Base-by-base conservation (phyloP, 2,888 invertebrate species). In the Saturnia japonica region DNA sequence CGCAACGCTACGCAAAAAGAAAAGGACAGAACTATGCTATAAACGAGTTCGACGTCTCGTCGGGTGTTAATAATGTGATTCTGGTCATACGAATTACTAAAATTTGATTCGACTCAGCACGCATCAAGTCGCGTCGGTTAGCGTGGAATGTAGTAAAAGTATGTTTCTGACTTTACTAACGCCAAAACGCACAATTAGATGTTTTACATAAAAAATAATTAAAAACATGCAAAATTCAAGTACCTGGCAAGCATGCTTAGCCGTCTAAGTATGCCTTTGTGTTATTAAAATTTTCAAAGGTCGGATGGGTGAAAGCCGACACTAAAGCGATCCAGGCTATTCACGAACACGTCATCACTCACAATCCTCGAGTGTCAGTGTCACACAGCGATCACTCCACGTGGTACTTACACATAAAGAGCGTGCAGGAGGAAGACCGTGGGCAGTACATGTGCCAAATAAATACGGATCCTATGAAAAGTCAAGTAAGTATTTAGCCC, bases 361-460 rank as follows among this genome's bases (percentile, higher is more conserved):
- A 97, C 94, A 97, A 97, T 90, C 96, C 96, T 54, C 94, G 97
- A 43, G 96, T 97, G 57, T 96, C 96, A 0, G 97, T 97, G 70
- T 96, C 96, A 3, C 97, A 96, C 86, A 96, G 95, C 77, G 97
- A 97, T 89, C 96, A 96, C 89, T 95, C 95, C 78, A 96, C 96
- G 81, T 97, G 97, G 97, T 96, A 96, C 87, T 95, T 98, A 25
- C 97, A 97, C 86, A 97, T 98, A 84, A 96, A 96, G 83, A 96
- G 95, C 83, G 96, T 96, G 0, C 96, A 97, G 82, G 96, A 96
- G 83, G 97, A 97, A 82, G 98, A 98, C 85, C 94, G 96, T 68
- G 97, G 97, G 22, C 95, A 96, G 78, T 97, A 97, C 93, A 97
- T 97, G 97, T 97, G 97, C 88, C 97, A 97, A 93, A 96, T 97